phyloP scores from a whole-genome alignment of 2,113 vertebrate genomes.

The Ellobius talpinus region DNA sequence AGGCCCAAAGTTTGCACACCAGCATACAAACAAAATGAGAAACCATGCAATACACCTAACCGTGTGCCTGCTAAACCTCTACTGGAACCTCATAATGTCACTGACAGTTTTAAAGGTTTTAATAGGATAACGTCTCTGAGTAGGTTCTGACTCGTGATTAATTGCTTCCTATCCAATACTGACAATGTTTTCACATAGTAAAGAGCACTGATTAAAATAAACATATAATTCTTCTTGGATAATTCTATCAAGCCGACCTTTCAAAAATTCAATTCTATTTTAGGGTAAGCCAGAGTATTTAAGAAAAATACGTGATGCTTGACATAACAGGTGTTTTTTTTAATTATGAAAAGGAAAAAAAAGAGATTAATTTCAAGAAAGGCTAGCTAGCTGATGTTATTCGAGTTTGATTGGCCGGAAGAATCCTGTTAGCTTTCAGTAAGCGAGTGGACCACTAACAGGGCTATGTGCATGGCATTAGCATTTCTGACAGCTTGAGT shows the following conservation, averaged over 20 bases:
- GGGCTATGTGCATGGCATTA: background rate
- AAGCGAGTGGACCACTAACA: background rate
- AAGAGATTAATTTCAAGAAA: conserved; percentile 48
- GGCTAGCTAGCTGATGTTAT: background rate
- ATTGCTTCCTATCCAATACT: background rate
- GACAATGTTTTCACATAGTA: background rate
- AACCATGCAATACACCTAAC: background rate
- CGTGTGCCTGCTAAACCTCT: background rate
- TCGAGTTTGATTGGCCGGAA: background rate
- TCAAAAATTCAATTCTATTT: conserved; percentile 47
- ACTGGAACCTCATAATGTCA: background rate
- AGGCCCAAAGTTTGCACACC: background rate
- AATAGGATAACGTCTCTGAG: background rate
- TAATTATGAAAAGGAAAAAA: conserved; percentile 38
- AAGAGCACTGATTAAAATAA: background rate
- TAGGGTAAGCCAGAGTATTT: conserved; percentile 32
- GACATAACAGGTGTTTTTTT: conserved; percentile 25
- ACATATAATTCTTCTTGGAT: background rate
- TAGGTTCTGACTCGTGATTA: background rate
- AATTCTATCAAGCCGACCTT: conserved; percentile 55
- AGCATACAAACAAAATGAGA: background rate
- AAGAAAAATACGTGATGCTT: conserved; percentile 42
- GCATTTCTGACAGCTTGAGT: background rate
- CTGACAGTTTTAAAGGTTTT: conserved; percentile 4
- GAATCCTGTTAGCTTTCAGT: background rate